Percentiles rank a stretch among this genome's conserved stretches.
phyloP scores from a whole-genome alignment of 37 sponge, comb jelly and placozoan genomes.

The Hormiphora californensis region DNA sequence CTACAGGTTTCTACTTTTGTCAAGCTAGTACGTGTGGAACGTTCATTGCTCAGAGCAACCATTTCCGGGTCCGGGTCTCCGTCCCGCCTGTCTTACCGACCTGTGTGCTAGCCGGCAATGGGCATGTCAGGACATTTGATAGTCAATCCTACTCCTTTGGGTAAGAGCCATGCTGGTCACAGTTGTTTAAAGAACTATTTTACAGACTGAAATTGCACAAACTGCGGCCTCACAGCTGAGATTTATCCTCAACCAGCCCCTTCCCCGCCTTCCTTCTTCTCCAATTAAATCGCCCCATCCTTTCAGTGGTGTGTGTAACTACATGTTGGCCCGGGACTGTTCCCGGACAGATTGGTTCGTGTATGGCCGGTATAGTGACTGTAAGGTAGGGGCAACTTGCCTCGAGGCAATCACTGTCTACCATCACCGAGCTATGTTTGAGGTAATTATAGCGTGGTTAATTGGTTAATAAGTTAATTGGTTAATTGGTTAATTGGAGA shows the following conservation, averaged over 20 bases:
- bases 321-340: conserved; percentile 39
- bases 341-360: conserved; percentile 18
- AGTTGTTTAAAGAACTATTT: too few relatives aligned
- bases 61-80: not conserved
- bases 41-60: conserved; percentile 21
- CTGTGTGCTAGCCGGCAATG: conserved; percentile 21
- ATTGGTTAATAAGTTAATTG: not conserved
- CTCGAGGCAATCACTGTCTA: conserved; percentile 38
- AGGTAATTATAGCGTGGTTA: not conserved
- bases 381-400: conserved; percentile 4
- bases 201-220: too few relatives aligned
- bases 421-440: not conserved
- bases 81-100: conserved; percentile 9
- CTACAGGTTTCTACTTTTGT: conserved; percentile 38
- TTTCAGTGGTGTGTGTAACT: conserved; percentile 13
- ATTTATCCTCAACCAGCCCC: too few relatives aligned
- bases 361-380: conserved; percentile 8
- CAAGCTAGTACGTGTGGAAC: conserved; percentile 10
- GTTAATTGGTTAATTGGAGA: too few relatives aligned
- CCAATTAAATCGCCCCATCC: not conserved
- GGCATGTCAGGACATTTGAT: conserved; percentile 37
- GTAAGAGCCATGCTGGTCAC: too few relatives aligned
- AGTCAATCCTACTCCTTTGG: conserved; percentile 32
- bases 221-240: too few relatives aligned
- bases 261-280: too few relatives aligned